These are phyloP conservation scores for Acanthisitta chloris DNA, from an alignment of 2,113 vertebrate species.

Conservation along the genomic window DNA sequence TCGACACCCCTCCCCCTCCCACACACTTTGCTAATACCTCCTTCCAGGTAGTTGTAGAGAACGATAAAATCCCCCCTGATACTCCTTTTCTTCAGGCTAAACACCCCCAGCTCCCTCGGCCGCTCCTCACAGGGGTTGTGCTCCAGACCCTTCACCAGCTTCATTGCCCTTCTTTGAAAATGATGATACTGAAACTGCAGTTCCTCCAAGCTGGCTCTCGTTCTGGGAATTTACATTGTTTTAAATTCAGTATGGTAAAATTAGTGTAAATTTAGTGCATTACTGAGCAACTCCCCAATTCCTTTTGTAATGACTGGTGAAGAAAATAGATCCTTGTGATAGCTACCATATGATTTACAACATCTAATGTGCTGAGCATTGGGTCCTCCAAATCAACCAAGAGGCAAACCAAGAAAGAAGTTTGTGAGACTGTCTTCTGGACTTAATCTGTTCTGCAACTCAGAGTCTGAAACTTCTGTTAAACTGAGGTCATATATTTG, in stretches of 20 bases:
- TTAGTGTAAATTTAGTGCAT: background rate
- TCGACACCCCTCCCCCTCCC: too few species aligned
- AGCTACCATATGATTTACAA: background rate
- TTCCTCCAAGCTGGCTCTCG: background rate
- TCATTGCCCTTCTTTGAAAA: background rate
- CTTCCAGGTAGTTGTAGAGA: background rate
- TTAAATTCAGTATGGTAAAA: background rate
- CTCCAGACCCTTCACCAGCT: background rate
- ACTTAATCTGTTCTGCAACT: background rate
- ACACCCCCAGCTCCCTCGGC: background rate
- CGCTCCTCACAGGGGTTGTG: background rate
- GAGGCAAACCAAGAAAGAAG: background rate
- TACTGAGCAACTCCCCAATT: background rate
- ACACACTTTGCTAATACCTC: background rate
- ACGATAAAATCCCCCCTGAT: rapidly evolving
- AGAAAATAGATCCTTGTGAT: background rate
- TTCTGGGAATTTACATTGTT: background rate
- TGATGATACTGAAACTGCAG: background rate
- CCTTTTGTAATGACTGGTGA: background rate
- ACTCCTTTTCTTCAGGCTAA: background rate
- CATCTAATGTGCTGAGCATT: background rate
- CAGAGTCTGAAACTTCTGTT: background rate
- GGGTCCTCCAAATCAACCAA: background rate
- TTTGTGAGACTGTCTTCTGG: background rate
- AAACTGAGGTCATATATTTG: background rate